Evolutionary conservation across 2,797 vertebrate species (phyloP).

Genomic region (Cirrhinus molitorella): DNA sequence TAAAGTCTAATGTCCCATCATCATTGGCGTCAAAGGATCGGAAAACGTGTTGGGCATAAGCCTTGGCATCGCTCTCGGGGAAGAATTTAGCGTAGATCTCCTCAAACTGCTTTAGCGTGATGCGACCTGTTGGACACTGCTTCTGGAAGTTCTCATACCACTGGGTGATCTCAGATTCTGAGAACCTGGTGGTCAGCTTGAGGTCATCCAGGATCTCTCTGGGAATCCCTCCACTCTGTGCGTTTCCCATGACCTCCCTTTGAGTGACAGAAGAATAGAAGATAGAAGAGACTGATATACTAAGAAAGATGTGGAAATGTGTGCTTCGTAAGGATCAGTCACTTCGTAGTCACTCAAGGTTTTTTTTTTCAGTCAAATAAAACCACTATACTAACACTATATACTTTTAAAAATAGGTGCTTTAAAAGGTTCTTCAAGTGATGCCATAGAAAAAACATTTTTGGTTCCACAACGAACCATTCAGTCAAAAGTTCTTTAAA

Average conservation of each 20-base stretch:
- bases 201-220: constrained; percentile 82
- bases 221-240: constrained; percentile 76
- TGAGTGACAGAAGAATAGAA: background rate
- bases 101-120: constrained; percentile 75
- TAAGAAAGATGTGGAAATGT: background rate
- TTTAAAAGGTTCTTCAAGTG: too few species aligned
- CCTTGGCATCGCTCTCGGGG: constrained; percentile 77
- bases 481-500: too few species aligned
- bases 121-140: constrained; percentile 79
- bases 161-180: constrained; percentile 76
- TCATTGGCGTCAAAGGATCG: constrained; percentile 82
- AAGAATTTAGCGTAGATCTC: constrained; percentile 80
- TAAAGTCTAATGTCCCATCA: constrained; percentile 82
- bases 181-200: constrained; percentile 80
- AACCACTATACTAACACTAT: too few species aligned
- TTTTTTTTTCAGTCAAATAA: too few species aligned
- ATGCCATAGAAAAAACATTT: too few species aligned
- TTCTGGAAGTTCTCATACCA: constrained; percentile 82
- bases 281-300: background rate
- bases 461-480: too few species aligned
- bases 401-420: too few species aligned
- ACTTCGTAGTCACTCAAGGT: background rate
- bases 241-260: constrained; percentile 74
- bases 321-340: background rate
- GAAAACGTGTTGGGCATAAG: constrained; percentile 80